Base-by-base conservation (phyloP, 2,797 vertebrate species). In the Pangasius larnaudii region DNA sequence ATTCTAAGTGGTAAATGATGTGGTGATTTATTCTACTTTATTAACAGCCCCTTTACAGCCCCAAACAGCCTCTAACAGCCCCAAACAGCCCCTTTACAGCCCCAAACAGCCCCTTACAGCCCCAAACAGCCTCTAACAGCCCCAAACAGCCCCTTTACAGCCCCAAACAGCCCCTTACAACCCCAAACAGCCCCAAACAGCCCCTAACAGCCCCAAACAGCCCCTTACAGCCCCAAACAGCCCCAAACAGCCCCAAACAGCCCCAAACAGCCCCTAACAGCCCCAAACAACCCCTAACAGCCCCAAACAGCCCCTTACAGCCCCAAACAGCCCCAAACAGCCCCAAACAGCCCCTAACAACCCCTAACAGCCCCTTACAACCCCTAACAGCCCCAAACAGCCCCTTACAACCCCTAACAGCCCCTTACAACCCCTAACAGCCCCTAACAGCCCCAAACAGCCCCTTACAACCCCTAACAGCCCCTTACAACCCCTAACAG, bases 61-160 rank as follows among this genome's bases (percentile, higher is more conserved):
- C 39, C 39, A 39, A 3, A 39, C 39, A 39, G 39, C 3, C 1
- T 3, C 39, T 5, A 5, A 0, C 3, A 4, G 5, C 2, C 0
- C 18, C 16, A 18, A 5, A 82, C 18, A 11, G 24, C 46, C 5
- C 13, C 74, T 22, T 46, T 0, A 3, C 39, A 42, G 42, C 42
- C 42, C 42, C 42, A 0, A 6, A 42, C 42, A 42, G 42, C 42
- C 42, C 42, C 42, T 42, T 0, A 46, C 42, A 46, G 7, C 7
- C 42, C 42, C n/a, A n/a, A n/a, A 42, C 4, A 42, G 39, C 39
- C 39, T 5, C 3, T 42, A 42, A 5, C 39, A 42, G 39, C 39
- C 39, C 39, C 3, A 5, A 42, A 0, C 39, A 42, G 39, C 39
- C 39, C 39, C 3, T 5, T 42, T 5, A 42, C 39, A 42, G 39